Conservation (phyloP, 1,140 invertebrate genomes). For the Eriocheir sinensis region DNA sequence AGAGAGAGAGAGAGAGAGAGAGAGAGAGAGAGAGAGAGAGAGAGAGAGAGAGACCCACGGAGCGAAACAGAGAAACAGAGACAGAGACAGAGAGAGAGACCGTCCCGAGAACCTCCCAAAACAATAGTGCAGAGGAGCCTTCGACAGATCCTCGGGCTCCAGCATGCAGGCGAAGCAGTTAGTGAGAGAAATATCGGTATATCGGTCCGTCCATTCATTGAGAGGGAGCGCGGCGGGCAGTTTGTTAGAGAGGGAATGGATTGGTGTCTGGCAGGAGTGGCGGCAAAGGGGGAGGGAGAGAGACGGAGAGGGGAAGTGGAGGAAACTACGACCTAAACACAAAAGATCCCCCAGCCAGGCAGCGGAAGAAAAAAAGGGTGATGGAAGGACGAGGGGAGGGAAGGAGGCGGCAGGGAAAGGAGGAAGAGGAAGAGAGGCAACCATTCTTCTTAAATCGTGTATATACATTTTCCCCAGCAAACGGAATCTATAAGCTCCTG, state of each 20-base stretch:
- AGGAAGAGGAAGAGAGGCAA: background rate
- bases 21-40: too few species aligned
- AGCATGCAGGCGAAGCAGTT: slow-evolving; percentile 11
- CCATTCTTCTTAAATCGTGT: background rate
- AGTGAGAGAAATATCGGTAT: slow-evolving; percentile 25
- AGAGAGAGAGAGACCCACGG: too few species aligned
- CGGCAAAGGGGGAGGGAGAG: too few species aligned
- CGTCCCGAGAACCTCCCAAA: background rate
- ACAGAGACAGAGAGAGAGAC: too few species aligned
- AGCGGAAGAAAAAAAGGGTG: too few species aligned
- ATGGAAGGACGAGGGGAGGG: background rate
- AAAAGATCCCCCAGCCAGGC: background rate
- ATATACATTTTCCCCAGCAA: background rate
- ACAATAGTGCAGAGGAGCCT: slow-evolving; percentile 13
- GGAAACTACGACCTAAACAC: background rate
- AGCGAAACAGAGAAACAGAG: too few species aligned
- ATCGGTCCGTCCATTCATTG: slow-evolving; percentile 14
- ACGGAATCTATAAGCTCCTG: background rate
- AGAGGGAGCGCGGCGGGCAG: background rate
- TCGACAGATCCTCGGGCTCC: background rate
- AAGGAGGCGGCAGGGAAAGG: too few species aligned
- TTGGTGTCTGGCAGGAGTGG: background rate
- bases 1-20: too few species aligned
- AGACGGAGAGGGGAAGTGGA: background rate
- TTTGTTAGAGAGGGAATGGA: slow-evolving; percentile 21